Conservation (phyloP, 1,140 invertebrate genomes). For the Aphelinus atriplicis region DNA sequence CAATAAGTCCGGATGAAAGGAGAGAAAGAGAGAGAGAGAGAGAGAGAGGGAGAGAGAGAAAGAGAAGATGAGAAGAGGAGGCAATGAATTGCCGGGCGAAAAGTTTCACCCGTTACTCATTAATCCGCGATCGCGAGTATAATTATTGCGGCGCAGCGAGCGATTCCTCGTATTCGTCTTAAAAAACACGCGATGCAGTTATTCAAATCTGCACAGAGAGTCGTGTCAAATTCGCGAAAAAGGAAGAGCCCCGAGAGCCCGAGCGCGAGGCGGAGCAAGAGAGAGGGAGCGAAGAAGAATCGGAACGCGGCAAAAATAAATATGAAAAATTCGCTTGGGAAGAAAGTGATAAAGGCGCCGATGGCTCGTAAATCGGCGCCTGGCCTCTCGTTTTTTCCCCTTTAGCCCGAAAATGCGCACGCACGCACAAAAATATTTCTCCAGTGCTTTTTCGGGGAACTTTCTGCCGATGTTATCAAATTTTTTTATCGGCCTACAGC, state of each 20-base stretch:
- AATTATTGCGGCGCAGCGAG: too few species aligned
- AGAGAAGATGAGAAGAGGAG: too few species aligned
- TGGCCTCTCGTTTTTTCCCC: constrained; percentile 6
- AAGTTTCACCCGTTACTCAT: too few species aligned
- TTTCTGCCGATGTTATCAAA: constrained; percentile 36
- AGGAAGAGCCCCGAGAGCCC: constrained; percentile 3
- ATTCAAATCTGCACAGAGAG: background rate
- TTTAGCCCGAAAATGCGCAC: constrained; percentile 10
- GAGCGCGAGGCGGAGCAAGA: too few species aligned
- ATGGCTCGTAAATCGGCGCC: constrained; percentile 35
- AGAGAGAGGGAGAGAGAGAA: too few species aligned
- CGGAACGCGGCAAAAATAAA: constrained; percentile 18
- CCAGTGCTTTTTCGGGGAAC: constrained; percentile 37
- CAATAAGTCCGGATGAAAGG: too few species aligned
- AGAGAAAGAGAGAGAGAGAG: too few species aligned
- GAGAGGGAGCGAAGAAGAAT: too few species aligned
- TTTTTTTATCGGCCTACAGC: constrained; percentile 34
- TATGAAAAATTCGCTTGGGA: constrained; percentile 32
- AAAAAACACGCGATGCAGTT: background rate
- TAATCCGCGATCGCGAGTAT: too few species aligned
- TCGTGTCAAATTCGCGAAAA: constrained; percentile 27
- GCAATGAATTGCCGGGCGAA: too few species aligned
- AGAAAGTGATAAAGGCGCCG: constrained; percentile 37
- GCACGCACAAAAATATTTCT: constrained; percentile 29
- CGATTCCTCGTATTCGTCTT: background rate